Percentiles rank a stretch among this genome's conserved stretches.
phyloP scores from a whole-genome alignment of 1,140 invertebrate species.

The Drosophila lacteicornis region DNA sequence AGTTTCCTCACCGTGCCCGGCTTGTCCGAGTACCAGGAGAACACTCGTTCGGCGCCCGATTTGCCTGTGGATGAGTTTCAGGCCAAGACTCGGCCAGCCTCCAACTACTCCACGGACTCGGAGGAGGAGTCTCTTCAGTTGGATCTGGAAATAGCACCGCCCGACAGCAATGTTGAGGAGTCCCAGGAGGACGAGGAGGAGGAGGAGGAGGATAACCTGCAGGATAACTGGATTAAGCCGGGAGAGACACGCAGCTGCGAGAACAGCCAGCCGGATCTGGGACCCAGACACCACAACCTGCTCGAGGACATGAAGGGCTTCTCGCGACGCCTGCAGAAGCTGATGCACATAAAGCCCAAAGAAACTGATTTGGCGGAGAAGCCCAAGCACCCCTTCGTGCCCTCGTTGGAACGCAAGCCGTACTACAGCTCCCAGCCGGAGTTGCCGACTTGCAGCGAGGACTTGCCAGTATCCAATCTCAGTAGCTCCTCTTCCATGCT shows the following conservation, averaged over 20 bases:
- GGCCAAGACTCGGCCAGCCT: constrained; percentile 30
- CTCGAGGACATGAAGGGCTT: constrained; percentile 71
- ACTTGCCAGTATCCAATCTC: constrained; percentile 29
- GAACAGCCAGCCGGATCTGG: constrained; percentile 58
- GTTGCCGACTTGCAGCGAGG: constrained; percentile 50
- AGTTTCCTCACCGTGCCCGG: constrained; percentile 53
- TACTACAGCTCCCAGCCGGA: constrained; percentile 80
- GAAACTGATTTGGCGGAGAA: not conserved
- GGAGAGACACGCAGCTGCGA: constrained; percentile 74
- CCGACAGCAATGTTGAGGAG: constrained; percentile 48
- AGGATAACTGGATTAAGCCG: constrained; percentile 79
- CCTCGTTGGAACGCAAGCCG: constrained; percentile 56
- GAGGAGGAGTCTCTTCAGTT: constrained; percentile 57
- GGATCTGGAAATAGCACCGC: constrained; percentile 28
- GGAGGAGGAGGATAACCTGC: constrained; percentile 20
- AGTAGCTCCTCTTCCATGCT: constrained; percentile 62
- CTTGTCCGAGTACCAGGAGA: constrained; percentile 60
- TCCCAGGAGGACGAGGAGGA: constrained; percentile 53
- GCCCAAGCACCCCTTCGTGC: constrained; percentile 31
- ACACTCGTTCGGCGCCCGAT: constrained; percentile 57
- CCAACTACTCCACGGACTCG: constrained; percentile 62
- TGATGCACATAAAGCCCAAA: constrained; percentile 57
- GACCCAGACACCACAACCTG: constrained; percentile 64
- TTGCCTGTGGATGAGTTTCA: constrained; percentile 48
- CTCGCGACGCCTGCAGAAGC: constrained; percentile 67